Base-by-base conservation (phyloP, 2,888 invertebrate genomes). In the Aelia acuminata region DNA sequence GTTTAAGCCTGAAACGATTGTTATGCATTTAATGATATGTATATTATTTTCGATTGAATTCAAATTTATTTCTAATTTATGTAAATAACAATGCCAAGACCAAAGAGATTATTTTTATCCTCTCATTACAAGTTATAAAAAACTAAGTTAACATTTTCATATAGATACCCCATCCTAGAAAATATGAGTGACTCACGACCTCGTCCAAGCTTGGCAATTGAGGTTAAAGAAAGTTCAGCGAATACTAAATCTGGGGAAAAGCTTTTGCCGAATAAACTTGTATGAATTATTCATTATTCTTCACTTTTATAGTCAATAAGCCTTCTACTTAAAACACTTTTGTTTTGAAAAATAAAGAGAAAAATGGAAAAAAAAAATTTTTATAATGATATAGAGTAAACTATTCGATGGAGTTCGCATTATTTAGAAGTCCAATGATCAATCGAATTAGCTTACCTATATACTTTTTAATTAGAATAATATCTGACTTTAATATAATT, bases 241-340 rank as follows among this genome's bases (percentile, higher is more conserved):
- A 75, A 75, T 75, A 75, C 75, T 75, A 39, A 75, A 39, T 75
- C 39, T 22, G 75, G 22, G n/a, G 75, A 5, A 75, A 43, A 75
- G 75, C 75, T 43, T 43, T 43, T 39, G 75, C 75, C 75, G 39
- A 75, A 75, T 75, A 75, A 75, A 75, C 39, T 75, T 43, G 22
- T 35, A 39, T 75, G 75, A 75, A 75, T 75, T 22, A 75, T 75
- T 35, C 75, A 75, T 39, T 39, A 75, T 13, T 39, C 39, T 75
- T 75, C 43, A 75, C 75, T 39, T 75, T 39, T 39, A 75, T 75
- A 75, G 75, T 75, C 75, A 43, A 75, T 75, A 75, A 75, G 75
- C 8, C 22, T 75, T 0, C 75, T 75, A 35, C 75, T 75, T 75
- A 75, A 57, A 75, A 75, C 39, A 75, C 75, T 75, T 75, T 75